phyloP scores from a whole-genome alignment of 2,888 invertebrate genomes.

The Lymantria dispar region DNA sequence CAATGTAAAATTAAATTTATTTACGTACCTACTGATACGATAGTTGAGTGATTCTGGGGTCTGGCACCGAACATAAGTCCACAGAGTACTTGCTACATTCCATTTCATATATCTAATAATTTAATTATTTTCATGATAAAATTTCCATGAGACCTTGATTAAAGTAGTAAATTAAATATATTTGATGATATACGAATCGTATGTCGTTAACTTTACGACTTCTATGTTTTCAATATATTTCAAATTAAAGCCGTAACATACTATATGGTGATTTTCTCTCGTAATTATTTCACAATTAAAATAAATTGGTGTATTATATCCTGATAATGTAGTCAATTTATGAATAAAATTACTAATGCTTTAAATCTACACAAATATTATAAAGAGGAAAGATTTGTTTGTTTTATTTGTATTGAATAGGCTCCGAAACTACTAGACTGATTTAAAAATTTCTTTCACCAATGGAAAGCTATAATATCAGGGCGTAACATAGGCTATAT shows the following conservation, averaged over 20 bases:
- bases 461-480: too few species aligned
- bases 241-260: neutral
- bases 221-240: neutral
- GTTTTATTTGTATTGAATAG: too few species aligned
- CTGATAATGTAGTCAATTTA: too few species aligned
- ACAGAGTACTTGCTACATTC: conserved; percentile 33
- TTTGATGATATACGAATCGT: conserved; percentile 22
- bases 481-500: too few species aligned
- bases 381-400: too few species aligned
- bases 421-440: too few species aligned
- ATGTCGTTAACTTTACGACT: conserved; percentile 36
- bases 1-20: conserved; percentile 66
- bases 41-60: conserved; percentile 27
- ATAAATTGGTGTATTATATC: too few species aligned
- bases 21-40: conserved; percentile 51
- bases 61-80: conserved; percentile 24
- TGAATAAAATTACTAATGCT: too few species aligned
- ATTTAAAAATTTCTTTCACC: too few species aligned
- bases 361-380: too few species aligned
- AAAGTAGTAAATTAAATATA: conserved; percentile 31
- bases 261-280: too few species aligned
- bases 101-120: conserved; percentile 42
- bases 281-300: too few species aligned
- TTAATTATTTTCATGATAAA: conserved; percentile 51
- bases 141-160: conserved; percentile 13